Percentiles rank a stretch among this genome's conserved stretches.
phyloP scores from a whole-genome alignment of 2,797 vertebrate species.

The Enteromius viviparus region DNA sequence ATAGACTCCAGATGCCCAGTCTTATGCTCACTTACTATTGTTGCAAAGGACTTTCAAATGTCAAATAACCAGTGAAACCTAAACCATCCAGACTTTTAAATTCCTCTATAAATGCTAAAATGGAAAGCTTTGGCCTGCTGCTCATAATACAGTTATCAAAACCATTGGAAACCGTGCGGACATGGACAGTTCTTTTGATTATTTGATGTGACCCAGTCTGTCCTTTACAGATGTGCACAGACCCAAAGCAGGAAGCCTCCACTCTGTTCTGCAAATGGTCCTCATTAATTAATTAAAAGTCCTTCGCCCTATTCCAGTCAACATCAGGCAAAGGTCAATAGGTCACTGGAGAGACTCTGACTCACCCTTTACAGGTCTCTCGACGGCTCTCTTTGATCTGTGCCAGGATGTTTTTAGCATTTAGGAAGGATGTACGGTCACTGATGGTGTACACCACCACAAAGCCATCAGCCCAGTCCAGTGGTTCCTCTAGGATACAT shows the following conservation, averaged over 20 bases:
- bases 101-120: conserved; percentile 28
- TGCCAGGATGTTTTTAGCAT: conserved; percentile 74
- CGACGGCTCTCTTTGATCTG: conserved; percentile 75
- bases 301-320: conserved; percentile 40
- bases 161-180: background rate
- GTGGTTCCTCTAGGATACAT: conserved; percentile 77
- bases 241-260: conserved; percentile 45
- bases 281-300: conserved; percentile 66
- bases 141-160: conserved; percentile 33
- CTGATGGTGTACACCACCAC: conserved; percentile 83
- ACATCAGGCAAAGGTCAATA: conserved; percentile 53
- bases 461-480: conserved; percentile 81
- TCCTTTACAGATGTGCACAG: conserved; percentile 34
- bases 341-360: conserved; percentile 38
- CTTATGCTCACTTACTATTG: conserved; percentile 46
- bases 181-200: background rate
- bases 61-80: conserved; percentile 55
- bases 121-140: conserved; percentile 10
- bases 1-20: conserved; percentile 52
- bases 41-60: conserved; percentile 58
- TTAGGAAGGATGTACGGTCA: conserved; percentile 76
- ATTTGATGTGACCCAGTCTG: conserved; percentile 30
- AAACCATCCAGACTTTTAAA: conserved; percentile 41
- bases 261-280: conserved; percentile 56
- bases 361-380: conserved; percentile 79